Evolutionary conservation across 2,797 vertebrate genomes (phyloP), one percentile per base, ranked within the genome.

Genomic region (Periparus ater): DNA sequence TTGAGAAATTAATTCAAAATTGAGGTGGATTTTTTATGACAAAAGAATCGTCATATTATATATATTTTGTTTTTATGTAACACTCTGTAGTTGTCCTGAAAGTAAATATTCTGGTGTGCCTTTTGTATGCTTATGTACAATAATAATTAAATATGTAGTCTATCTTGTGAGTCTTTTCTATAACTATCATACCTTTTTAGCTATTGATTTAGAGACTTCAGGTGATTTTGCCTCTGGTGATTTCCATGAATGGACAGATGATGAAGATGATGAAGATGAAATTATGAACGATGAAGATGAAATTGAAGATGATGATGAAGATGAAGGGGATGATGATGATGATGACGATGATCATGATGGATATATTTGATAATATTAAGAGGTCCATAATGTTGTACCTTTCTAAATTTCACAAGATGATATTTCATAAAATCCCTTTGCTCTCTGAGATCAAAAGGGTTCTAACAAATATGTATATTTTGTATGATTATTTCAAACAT

Each of bases 211-310:
- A 95, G 99, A 99, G 95, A 98, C 98, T 51, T 99, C 99, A 4
- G 99, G 99, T 89, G 99, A 99, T 97, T 98, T 98, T 78, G 98
- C 99, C 63, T 99, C 99, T 71, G 99, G 99, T 1, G 98, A 99
- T 97, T 98, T 98, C 13, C 98, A 89, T 74, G 98, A 98, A 71
- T 98, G 99, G 97, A 97, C 97, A 6, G 99, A 99, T 38, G 98
- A 99, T 42, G 99, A 99, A 12, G 98, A 97, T 50, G 97, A 98
- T 8, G 98, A 98, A 30, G 98, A 98, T 5, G 98, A 98, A 51
- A 97, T 98, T 91, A 98, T 98, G 86, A 98, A 98, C 10, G 98
- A 98, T 62, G 98, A 99, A 96, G 98, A 98, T 40, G 98, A 98
- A 89, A 98, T 98, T 74, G 98, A 98, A 89, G 98, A 98, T 47